Conservation (phyloP, 2,888 invertebrate species). For the Priocnemis perturbator region DNA sequence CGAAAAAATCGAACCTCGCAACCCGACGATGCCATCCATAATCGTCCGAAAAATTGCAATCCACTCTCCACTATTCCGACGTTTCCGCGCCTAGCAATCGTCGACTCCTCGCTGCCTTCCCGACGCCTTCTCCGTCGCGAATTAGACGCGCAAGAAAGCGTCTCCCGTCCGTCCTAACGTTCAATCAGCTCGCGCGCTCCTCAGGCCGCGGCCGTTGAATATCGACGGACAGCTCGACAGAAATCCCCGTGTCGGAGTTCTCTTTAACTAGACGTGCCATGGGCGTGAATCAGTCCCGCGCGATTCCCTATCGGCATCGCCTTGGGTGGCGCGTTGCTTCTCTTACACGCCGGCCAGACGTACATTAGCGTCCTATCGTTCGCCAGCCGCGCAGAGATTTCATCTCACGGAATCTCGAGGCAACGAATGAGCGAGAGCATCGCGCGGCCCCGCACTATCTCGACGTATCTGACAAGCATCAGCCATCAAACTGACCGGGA, state of each 20-base stretch:
- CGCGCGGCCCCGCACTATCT: slow-evolving; percentile 48
- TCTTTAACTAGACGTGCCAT: slow-evolving; percentile 50
- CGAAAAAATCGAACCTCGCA: too few relatives aligned
- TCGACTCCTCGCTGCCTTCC: too few relatives aligned
- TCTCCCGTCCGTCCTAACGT: too few relatives aligned
- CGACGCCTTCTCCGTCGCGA: too few relatives aligned
- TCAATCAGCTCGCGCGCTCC: slow-evolving; percentile 31
- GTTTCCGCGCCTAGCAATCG: too few relatives aligned
- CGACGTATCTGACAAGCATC: slow-evolving; percentile 62
- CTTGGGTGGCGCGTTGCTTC: slow-evolving; percentile 58
- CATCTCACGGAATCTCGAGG: background rate
- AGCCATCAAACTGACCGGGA: slow-evolving; percentile 33
- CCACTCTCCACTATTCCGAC: too few relatives aligned
- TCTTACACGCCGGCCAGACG: slow-evolving; percentile 26
- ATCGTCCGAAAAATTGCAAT: too few relatives aligned
- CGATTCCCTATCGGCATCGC: slow-evolving; percentile 46
- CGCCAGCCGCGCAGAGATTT: background rate
- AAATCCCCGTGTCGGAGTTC: slow-evolving; percentile 48
- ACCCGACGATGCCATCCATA: too few relatives aligned
- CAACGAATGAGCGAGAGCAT: slow-evolving; percentile 33
- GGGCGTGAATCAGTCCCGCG: slow-evolving; percentile 35
- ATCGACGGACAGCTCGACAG: slow-evolving; percentile 56
- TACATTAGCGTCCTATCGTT: slow-evolving; percentile 61
- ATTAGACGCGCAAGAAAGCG: too few relatives aligned
- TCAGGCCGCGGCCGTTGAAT: slow-evolving; percentile 22